Conservation (phyloP, 2,888 invertebrate species). For the Lydus trimaculatus region DNA sequence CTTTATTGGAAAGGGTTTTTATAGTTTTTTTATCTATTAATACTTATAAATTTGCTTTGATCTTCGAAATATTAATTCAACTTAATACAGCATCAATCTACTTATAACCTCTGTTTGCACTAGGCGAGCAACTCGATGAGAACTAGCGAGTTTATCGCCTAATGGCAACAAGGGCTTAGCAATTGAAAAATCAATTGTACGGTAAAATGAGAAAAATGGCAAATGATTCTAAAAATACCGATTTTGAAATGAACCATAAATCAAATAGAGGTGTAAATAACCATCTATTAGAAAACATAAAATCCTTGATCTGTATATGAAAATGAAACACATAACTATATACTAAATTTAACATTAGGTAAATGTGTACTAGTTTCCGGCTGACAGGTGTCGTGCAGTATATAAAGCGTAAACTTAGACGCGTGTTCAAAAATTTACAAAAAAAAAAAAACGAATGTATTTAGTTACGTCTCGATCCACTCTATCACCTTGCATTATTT, state of each 20-base stretch:
- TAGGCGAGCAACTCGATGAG: no score
- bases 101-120: no score
- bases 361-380: background rate
- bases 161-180: no score
- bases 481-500: background rate
- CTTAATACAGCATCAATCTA: no score
- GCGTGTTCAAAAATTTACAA: background rate
- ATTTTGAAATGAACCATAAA: no score
- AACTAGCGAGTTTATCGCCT: no score
- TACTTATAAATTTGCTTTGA: background rate
- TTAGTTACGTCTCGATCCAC: background rate
- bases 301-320: background rate
- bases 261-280: background rate
- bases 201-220: no score
- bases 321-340: background rate
- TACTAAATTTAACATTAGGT: conserved; percentile 6
- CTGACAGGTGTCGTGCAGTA: background rate
- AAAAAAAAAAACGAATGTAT: background rate
- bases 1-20: background rate
- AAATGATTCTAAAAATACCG: no score
- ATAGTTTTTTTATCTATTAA: background rate
- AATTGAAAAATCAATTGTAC: no score
- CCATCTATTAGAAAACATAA: background rate
- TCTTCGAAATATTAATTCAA: background rate
- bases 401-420: background rate